A percentile compares a stretch with the other conserved stretches of the same genome.
Conservation (phyloP, 2,113 vertebrate genomes). For the Vulpes lagopus region DNA sequence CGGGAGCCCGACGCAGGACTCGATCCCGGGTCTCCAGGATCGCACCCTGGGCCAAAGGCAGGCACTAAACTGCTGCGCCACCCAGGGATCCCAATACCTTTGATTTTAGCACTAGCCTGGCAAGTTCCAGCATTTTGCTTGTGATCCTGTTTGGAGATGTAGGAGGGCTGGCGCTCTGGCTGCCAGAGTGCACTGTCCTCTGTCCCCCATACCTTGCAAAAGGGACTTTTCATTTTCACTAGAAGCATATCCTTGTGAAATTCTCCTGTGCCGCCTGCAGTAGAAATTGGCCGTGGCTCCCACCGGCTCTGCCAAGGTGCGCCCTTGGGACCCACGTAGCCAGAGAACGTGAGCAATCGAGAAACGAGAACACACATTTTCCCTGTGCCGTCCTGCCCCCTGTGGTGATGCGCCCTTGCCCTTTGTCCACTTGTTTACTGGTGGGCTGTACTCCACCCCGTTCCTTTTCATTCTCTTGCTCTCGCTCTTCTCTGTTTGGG, state of each 20-base stretch:
- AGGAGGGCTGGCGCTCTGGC: neutral
- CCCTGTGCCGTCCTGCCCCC: neutral
- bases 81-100: no score
- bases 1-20: no score
- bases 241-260: neutral
- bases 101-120: neutral
- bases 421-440: neutral
- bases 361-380: neutral
- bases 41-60: no score
- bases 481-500: neutral
- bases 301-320: neutral
- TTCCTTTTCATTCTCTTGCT: neutral
- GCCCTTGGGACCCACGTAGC: fast-evolving
- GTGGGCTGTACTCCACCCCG: neutral
- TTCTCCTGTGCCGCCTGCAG: neutral
- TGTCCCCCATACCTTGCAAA: neutral
- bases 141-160: fast-evolving
- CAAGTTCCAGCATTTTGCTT: fast-evolving
- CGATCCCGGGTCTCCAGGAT: no score
- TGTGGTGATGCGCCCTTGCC: neutral
- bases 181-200: fast-evolving
- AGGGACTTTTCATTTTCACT: neutral
- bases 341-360: neutral
- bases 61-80: no score
- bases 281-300: neutral